These are phyloP conservation scores for Pandemis cinnamomeana DNA, from an alignment of 2,888 invertebrate genomes.

Conservation along the genomic window DNA sequence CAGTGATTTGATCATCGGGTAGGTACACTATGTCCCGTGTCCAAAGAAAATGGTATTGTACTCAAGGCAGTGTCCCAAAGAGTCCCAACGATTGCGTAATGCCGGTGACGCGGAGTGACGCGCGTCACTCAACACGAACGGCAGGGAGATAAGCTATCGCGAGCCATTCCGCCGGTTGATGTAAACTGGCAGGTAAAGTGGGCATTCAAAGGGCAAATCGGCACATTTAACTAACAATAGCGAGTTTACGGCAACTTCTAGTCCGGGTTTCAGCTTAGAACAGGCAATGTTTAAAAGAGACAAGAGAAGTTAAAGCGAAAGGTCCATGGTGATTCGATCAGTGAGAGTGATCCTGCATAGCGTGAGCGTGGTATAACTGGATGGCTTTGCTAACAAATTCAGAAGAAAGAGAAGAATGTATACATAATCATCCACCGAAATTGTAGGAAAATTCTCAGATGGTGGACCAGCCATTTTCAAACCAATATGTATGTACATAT, in stretches of 20 bases:
- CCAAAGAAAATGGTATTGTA: constrained; percentile 10
- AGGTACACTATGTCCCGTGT: background rate
- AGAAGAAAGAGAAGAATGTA: too few relatives aligned
- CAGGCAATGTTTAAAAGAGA: background rate
- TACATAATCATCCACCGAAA: too few relatives aligned
- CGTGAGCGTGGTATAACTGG: background rate
- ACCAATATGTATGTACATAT: too few relatives aligned
- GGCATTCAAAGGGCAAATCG: constrained; percentile 14
- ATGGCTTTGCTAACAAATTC: too few relatives aligned
- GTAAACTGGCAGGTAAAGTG: constrained; percentile 30
- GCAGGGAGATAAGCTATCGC: constrained; percentile 36
- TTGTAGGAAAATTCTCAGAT: too few relatives aligned
- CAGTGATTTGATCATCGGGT: background rate
- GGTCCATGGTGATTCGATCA: background rate
- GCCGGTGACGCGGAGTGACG: constrained; percentile 33
- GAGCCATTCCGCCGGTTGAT: constrained; percentile 19
- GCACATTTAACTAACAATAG: constrained; percentile 11
- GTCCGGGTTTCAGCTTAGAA: background rate
- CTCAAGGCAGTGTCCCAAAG: constrained; percentile 8
- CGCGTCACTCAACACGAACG: constrained; percentile 26
- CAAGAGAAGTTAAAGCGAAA: background rate
- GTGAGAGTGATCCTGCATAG: background rate
- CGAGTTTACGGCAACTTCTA: background rate
- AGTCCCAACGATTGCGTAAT: constrained; percentile 24
- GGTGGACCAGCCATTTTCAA: too few relatives aligned